Percentiles rank a stretch among this genome's conserved stretches.
Evolutionary conservation across 1,140 invertebrate species (phyloP).

Genomic region (silkworm (Bombyx mori)): DNA sequence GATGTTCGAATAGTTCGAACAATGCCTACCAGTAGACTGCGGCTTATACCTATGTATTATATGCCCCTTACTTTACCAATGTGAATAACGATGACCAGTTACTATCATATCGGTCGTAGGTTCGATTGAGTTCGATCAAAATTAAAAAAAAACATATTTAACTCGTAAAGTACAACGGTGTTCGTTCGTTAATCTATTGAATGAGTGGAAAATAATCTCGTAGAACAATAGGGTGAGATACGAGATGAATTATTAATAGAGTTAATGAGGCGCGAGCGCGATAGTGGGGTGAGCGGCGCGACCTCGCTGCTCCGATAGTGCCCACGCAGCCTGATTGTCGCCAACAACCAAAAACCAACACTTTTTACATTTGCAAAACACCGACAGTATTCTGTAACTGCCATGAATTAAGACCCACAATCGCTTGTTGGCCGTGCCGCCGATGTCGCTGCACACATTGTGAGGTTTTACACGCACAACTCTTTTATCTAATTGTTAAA

Average conservation of each 20-base stretch:
- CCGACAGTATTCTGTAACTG: slow-evolving; percentile 10
- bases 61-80: too few relatives aligned
- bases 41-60: too few relatives aligned
- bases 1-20: neutral
- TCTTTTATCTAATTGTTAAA: slow-evolving; percentile 12
- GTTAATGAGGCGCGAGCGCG: slow-evolving; percentile 51
- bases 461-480: slow-evolving; percentile 13
- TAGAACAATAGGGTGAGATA: slow-evolving; percentile 56
- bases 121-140: too few relatives aligned
- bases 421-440: slow-evolving; percentile 9
- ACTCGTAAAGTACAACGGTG: slow-evolving; percentile 2
- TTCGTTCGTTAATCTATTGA: too few relatives aligned
- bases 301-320: slow-evolving; percentile 57
- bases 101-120: too few relatives aligned
- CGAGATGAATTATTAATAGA: slow-evolving; percentile 64
- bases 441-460: slow-evolving; percentile 4
- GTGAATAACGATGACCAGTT: too few relatives aligned
- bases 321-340: slow-evolving; percentile 68
- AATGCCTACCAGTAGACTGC: neutral
- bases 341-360: slow-evolving; percentile 45
- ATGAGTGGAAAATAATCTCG: slow-evolving; percentile 38
- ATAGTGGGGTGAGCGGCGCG: slow-evolving; percentile 64
- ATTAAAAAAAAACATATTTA: neutral
- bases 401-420: slow-evolving; percentile 20
- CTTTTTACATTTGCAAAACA: slow-evolving; percentile 34